These are phyloP conservation scores for Sebastes oblongus DNA, from an alignment of 2,797 vertebrate species.

Conservation along the genomic window DNA sequence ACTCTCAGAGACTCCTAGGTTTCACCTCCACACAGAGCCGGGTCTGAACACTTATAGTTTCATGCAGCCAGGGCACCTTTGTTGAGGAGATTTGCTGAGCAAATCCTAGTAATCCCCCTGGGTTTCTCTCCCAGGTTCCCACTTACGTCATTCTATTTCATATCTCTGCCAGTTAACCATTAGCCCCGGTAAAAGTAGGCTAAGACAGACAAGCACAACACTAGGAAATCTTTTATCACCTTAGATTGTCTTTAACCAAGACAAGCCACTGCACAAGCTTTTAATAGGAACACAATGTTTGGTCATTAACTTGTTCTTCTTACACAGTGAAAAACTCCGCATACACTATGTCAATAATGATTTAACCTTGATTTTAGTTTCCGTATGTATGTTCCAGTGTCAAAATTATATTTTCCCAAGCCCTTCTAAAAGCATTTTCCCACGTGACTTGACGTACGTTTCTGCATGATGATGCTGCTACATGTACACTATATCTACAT, in stretches of 20 bases:
- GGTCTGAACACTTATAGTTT: conserved; percentile 56
- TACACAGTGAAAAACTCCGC: not conserved
- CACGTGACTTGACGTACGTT: too few relatives aligned
- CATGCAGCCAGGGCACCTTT: conserved; percentile 65
- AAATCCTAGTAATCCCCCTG: conserved; percentile 76
- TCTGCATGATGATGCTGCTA: too few relatives aligned
- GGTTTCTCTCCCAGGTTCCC: conserved; percentile 66
- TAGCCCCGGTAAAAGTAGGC: conserved; percentile 41
- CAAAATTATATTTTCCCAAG: too few relatives aligned
- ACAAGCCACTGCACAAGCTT: not conserved
- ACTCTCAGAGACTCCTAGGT: conserved; percentile 36
- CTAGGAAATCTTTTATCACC: conserved; percentile 34
- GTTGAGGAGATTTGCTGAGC: conserved; percentile 75
- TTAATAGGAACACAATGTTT: conserved; percentile 18
- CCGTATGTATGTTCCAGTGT: too few relatives aligned
- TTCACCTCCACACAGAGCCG: conserved; percentile 43
- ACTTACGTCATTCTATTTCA: conserved; percentile 62
- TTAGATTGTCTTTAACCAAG: conserved; percentile 26
- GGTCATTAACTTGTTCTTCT: conserved; percentile 19
- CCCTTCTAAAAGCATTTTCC: too few relatives aligned
- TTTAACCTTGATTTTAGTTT: not conserved
- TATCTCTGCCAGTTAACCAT: conserved; percentile 65
- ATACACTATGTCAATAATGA: not conserved
- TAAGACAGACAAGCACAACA: conserved; percentile 24
- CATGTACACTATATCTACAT: too few relatives aligned